These are phyloP conservation scores for Tauraco erythrolophus DNA, from an alignment of 2,113 vertebrate species.

Conservation along the genomic window DNA sequence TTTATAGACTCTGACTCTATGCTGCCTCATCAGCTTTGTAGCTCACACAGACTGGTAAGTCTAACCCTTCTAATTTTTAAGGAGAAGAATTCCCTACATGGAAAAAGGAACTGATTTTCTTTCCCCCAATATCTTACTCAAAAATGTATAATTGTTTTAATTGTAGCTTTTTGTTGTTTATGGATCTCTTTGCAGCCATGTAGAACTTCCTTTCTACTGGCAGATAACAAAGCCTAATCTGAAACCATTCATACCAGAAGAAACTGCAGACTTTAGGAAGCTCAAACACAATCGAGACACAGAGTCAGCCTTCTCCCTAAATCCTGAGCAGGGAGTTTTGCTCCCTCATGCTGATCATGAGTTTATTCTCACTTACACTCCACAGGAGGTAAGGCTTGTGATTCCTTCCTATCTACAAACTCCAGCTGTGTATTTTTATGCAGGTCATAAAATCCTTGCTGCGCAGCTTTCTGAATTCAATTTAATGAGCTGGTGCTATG, in stretches of 20 bases:
- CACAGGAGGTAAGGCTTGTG: slow-evolving; percentile 81
- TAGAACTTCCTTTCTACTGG: slow-evolving; percentile 92
- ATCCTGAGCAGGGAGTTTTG: slow-evolving; percentile 80
- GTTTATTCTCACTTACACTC: slow-evolving; percentile 85
- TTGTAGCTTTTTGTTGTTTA: neutral
- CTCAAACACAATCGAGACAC: slow-evolving; percentile 70
- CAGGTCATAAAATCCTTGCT: slow-evolving; percentile 36
- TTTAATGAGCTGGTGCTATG: slow-evolving; percentile 1
- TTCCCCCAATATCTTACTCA: neutral
- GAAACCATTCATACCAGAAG: slow-evolving; percentile 65
- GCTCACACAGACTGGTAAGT: neutral
- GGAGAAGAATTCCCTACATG: neutral
- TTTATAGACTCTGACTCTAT: neutral
- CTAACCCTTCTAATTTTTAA: neutral
- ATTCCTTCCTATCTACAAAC: slow-evolving; percentile 8
- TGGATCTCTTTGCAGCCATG: slow-evolving; percentile 74
- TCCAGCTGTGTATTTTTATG: slow-evolving; percentile 43
- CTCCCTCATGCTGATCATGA: slow-evolving; percentile 77
- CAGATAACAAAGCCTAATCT: slow-evolving; percentile 86
- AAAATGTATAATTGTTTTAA: neutral
- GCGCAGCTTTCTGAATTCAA: slow-evolving; percentile 18
- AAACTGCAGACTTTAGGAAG: slow-evolving; percentile 29
- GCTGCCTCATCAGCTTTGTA: neutral
- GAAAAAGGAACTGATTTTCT: neutral
- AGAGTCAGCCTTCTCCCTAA: slow-evolving; percentile 83